Percentiles rank a stretch among this genome's conserved stretches.
These are phyloP conservation scores for Pantelozetes paolii DNA, from an alignment of 2,888 invertebrate species.

Conservation along the genomic window DNA sequence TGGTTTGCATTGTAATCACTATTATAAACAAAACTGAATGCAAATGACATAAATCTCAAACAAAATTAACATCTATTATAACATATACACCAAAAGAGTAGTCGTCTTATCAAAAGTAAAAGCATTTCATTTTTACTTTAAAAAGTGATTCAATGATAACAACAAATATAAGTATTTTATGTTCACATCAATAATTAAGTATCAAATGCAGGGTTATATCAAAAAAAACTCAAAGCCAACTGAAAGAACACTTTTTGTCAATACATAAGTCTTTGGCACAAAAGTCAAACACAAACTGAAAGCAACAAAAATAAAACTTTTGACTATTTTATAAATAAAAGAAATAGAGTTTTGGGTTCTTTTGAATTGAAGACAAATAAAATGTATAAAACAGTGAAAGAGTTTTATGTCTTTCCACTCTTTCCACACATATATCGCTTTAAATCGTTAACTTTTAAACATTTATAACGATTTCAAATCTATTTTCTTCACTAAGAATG, in stretches of 20 bases:
- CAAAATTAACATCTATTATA: no score
- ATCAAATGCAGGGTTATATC: neutral
- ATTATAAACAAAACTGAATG: no score
- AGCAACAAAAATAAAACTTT: neutral
- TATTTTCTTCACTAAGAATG: neutral
- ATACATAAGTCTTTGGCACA: neutral
- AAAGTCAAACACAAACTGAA: neutral
- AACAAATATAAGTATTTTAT: slow-evolving; percentile 5
- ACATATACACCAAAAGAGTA: no score
- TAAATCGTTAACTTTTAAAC: slow-evolving; percentile 6
- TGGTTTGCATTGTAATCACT: no score
- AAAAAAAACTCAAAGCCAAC: neutral
- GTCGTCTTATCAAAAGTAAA: no score
- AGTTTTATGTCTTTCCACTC: neutral
- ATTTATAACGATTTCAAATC: neutral
- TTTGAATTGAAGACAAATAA: neutral
- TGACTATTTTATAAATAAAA: slow-evolving; percentile 5
- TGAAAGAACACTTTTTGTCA: slow-evolving; percentile 15
- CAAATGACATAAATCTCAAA: no score
- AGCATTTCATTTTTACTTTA: no score
- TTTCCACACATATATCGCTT: no score
- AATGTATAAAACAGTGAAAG: neutral
- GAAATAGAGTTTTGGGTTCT: neutral
- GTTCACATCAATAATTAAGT: slow-evolving; percentile 11
- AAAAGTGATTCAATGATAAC: no score